Conservation (phyloP, 2,113 vertebrate genomes). For the Lepus timidus region DNA sequence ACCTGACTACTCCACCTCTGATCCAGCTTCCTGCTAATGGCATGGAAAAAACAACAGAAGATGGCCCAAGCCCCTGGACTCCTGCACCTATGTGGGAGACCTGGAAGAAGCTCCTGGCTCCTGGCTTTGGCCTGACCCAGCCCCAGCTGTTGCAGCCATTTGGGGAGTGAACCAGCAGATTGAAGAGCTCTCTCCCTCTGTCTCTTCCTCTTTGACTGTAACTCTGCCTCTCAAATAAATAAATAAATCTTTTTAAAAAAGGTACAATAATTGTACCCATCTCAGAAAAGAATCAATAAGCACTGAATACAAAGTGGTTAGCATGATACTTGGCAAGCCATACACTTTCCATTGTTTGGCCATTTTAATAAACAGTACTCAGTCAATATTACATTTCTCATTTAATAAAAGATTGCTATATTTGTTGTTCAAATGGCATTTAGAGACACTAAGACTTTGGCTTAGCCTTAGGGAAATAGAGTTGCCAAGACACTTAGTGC, state of each 20-base stretch:
- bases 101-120: too few species aligned
- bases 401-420: neutral
- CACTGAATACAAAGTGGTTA: neutral
- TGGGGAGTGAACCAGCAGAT: too few species aligned
- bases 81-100: too few species aligned
- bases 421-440: slow-evolving; percentile 12
- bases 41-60: too few species aligned
- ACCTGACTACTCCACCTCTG: too few species aligned
- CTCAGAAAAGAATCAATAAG: neutral
- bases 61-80: too few species aligned
- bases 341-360: neutral
- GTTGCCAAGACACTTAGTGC: neutral
- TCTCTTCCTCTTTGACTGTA: too few species aligned
- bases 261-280: neutral
- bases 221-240: too few species aligned
- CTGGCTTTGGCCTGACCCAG: too few species aligned
- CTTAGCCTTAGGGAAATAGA: neutral
- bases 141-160: too few species aligned
- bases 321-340: neutral
- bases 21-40: too few species aligned
- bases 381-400: neutral
- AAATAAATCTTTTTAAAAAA: neutral
- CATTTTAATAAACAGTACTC: neutral
- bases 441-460: slow-evolving; percentile 15
- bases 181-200: too few species aligned